These are phyloP conservation scores for Acanthosepion lycidas DNA, from an alignment of 2,888 invertebrate species.

Conservation along the genomic window DNA sequence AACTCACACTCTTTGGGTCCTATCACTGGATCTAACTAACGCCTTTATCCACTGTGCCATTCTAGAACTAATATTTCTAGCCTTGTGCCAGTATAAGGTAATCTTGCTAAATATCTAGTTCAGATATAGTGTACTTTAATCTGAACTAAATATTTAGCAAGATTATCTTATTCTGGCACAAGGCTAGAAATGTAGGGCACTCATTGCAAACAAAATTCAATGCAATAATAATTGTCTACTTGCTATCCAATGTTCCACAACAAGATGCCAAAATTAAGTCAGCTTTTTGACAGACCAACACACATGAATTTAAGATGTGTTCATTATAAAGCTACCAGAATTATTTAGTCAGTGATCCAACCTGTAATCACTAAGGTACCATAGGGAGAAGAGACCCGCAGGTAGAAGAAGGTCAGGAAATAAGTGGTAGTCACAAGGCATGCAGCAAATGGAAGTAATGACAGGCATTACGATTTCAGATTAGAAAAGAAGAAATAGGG, in stretches of 20 bases:
- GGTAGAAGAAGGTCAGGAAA: neutral
- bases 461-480: neutral
- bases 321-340: neutral
- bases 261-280: neutral
- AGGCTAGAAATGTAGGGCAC: neutral
- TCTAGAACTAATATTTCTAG: no score
- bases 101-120: no score
- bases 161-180: neutral
- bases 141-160: neutral
- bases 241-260: neutral
- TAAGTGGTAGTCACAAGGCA: neutral
- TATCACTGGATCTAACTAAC: no score
- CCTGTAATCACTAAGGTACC: neutral
- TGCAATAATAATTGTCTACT: neutral
- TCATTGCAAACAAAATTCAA: neutral
- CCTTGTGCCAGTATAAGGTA: no score
- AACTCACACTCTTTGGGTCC: no score
- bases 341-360: neutral
- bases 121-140: no score
- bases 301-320: neutral
- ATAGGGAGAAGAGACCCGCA: neutral
- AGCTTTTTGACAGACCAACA: neutral
- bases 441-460: neutral
- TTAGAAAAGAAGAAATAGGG: neutral
- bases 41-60: no score